Conservation (phyloP, 1,140 invertebrate genomes). For the Augochlora pura region DNA sequence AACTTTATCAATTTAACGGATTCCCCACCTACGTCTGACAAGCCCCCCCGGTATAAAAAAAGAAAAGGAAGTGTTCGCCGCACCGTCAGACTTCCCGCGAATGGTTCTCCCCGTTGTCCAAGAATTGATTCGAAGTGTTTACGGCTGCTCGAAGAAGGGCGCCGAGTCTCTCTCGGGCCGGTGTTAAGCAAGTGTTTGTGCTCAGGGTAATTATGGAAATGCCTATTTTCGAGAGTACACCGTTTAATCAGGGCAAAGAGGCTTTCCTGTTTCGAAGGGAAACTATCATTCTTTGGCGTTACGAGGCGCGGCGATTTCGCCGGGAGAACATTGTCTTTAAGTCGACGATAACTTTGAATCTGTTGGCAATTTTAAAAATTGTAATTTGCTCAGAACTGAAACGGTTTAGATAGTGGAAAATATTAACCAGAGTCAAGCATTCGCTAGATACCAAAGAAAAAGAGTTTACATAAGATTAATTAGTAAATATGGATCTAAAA, state of each 20-base stretch:
- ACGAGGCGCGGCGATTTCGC: background rate
- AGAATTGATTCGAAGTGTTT: too few relatives aligned
- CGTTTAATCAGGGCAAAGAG: background rate
- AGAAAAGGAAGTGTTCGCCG: background rate
- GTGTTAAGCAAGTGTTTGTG: background rate
- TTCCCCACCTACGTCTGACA: constrained; percentile 71
- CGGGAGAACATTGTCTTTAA: background rate
- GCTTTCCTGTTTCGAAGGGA: background rate
- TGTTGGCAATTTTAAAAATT: too few relatives aligned
- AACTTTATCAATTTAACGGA: constrained; percentile 81
- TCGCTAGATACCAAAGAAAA: too few relatives aligned
- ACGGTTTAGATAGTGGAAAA: too few relatives aligned
- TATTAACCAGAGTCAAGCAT: too few relatives aligned
- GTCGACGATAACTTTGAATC: background rate
- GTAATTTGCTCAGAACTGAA: too few relatives aligned
- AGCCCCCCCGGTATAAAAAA: background rate
- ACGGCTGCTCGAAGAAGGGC: background rate
- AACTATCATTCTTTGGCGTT: background rate
- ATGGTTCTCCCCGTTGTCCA: background rate
- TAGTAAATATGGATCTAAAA: too few relatives aligned
- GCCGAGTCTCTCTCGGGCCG: background rate
- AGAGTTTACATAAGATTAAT: too few relatives aligned
- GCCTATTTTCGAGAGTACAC: background rate
- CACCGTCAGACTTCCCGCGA: constrained; percentile 31
- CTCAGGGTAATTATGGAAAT: constrained; percentile 27